A percentile compares a stretch with the other conserved stretches of the same genome.
phyloP scores from a whole-genome alignment of 2,888 invertebrate genomes.

The Ormyrus nitidulus region DNA sequence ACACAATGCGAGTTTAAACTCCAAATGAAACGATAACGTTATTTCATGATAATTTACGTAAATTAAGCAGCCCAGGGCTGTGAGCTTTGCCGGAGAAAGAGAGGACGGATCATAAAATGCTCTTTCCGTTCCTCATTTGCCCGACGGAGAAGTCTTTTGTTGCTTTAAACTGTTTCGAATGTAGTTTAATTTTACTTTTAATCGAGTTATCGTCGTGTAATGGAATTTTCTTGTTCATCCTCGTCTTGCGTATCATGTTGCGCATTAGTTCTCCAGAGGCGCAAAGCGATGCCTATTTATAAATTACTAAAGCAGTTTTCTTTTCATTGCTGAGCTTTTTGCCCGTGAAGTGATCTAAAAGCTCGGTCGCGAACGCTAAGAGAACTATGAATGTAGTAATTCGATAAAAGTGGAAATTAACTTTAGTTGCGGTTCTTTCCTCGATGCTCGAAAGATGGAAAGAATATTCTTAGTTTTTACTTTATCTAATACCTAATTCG shows the following conservation, averaged over 20 bases:
- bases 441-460: too few relatives aligned
- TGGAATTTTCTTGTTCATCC: slow-evolving; percentile 44
- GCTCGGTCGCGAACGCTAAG: not conserved
- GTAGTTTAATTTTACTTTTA: slow-evolving; percentile 53
- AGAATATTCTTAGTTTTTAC: too few relatives aligned
- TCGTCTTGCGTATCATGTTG: slow-evolving; percentile 16
- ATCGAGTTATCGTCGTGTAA: slow-evolving; percentile 49
- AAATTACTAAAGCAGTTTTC: slow-evolving; percentile 39
- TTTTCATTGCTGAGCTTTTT: slow-evolving; percentile 15
- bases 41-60: slow-evolving; percentile 67
- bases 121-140: slow-evolving; percentile 10
- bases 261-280: not conserved
- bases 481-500: too few relatives aligned
- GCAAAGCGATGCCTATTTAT: slow-evolving; percentile 5
- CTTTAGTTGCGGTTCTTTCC: not conserved
- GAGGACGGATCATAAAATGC: slow-evolving; percentile 34
- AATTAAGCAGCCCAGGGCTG: slow-evolving; percentile 62
- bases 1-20: slow-evolving; percentile 22
- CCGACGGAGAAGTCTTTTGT: slow-evolving; percentile 16
- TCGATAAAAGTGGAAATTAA: not conserved
- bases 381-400: slow-evolving; percentile 3
- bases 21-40: slow-evolving; percentile 68
- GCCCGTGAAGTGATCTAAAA: not conserved
- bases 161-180: slow-evolving; percentile 43
- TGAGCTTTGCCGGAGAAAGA: slow-evolving; percentile 37